Conservation (phyloP, 2,797 vertebrate species). For the Gymnothorax reevesii region DNA sequence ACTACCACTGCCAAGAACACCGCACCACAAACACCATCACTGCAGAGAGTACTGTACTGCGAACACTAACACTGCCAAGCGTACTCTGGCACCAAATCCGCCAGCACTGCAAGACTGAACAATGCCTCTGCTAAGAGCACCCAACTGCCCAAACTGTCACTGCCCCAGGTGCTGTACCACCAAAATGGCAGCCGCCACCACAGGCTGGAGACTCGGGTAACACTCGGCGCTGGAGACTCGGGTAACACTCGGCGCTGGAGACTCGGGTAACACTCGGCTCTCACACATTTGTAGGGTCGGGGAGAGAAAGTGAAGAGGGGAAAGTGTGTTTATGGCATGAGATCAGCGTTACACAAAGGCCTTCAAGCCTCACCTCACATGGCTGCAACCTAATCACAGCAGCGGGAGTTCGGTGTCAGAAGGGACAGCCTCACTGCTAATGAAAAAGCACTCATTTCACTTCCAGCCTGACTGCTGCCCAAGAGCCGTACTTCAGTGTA, state of each 20-base stretch:
- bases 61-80: not conserved
- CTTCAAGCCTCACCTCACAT: not conserved
- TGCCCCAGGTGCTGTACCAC: not conserved
- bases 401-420: not conserved
- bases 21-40: not conserved
- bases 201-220: not conserved
- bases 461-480: not conserved
- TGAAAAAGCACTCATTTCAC: not conserved
- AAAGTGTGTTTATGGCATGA: not conserved
- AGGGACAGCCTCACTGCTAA: not conserved
- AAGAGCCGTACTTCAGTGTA: no score
- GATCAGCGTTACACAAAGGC: not conserved
- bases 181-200: no score
- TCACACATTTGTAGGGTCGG: not conserved
- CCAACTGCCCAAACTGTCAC: not conserved
- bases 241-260: not conserved
- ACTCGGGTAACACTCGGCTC: not conserved
- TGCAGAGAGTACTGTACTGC: not conserved
- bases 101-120: no score
- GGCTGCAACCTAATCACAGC: conserved; percentile 5
- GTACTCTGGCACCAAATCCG: not conserved
- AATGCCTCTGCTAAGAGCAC: no score
- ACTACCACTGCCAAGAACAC: no score
- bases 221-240: no score
- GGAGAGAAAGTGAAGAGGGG: not conserved